Conservation (phyloP, 1,140 invertebrate genomes). For the Aphaenogaster rudis region DNA sequence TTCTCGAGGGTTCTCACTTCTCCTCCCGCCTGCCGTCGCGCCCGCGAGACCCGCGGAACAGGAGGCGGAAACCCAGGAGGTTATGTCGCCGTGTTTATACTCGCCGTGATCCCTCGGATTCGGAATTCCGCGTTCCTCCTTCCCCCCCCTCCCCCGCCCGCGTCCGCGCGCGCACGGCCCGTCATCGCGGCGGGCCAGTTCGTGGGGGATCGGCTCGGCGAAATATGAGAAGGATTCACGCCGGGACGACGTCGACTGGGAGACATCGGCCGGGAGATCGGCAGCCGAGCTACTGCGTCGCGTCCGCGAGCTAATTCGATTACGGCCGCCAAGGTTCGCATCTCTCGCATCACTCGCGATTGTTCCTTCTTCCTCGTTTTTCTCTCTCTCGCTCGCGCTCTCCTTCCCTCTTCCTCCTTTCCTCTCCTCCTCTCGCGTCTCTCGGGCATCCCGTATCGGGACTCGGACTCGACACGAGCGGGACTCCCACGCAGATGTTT, state of each 20-base stretch:
- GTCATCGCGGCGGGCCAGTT: background rate
- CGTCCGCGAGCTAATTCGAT: constrained; percentile 62
- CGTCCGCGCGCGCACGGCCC: background rate
- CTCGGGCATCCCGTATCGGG: background rate
- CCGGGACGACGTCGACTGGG: constrained; percentile 31
- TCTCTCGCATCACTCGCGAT: background rate
- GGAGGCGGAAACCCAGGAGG: constrained; percentile 30
- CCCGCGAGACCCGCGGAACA: background rate
- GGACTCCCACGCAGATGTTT: constrained; percentile 33
- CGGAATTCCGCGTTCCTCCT: background rate
- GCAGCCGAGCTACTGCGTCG: background rate
- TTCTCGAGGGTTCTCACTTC: background rate
- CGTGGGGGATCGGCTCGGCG: background rate
- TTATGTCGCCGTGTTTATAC: constrained; percentile 70
- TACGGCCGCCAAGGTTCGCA: constrained; percentile 68
- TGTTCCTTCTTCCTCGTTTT: background rate
- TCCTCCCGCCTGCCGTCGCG: constrained; percentile 9
- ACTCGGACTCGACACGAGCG: background rate
- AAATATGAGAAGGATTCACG: constrained; percentile 66
- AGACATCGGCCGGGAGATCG: constrained; percentile 38
- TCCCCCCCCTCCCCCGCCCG: no score
- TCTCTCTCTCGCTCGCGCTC: background rate
- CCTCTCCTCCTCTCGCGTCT: background rate
- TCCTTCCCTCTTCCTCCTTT: no score
- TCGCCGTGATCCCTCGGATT: background rate